A percentile compares a stretch with the other conserved stretches of the same genome.
Conservation (phyloP, 2,888 invertebrate genomes). For the Nowickia ferox region DNA sequence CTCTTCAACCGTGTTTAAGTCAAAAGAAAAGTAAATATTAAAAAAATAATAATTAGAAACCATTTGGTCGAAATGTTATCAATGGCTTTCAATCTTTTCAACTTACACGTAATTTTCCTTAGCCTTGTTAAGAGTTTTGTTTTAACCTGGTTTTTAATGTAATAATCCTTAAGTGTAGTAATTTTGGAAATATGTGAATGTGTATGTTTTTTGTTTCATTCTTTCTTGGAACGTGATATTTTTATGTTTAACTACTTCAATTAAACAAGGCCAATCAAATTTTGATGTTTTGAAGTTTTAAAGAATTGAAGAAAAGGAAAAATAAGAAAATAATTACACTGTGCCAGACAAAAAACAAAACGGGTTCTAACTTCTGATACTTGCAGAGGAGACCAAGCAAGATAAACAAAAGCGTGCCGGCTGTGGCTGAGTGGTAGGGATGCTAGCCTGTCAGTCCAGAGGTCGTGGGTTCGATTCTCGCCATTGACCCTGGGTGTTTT, state of each 20-base stretch:
- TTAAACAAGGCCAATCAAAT: conserved; percentile 34
- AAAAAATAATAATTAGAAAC: conserved; percentile 33
- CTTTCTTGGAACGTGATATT: conserved; percentile 45
- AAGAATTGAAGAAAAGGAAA: not conserved
- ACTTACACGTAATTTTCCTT: no score
- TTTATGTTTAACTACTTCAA: not conserved
- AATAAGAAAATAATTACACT: no score
- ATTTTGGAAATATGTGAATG: not conserved
- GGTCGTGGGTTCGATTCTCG: no score
- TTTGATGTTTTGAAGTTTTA: not conserved
- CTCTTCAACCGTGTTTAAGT: not conserved
- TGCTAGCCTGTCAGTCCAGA: no score
- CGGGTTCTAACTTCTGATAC: not conserved
- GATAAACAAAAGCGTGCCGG: not conserved
- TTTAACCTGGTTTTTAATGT: conserved; percentile 29
- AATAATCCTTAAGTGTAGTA: conserved; percentile 33
- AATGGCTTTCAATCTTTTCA: conserved; percentile 23
- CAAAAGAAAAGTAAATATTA: not conserved
- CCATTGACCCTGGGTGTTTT: no score
- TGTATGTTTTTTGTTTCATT: not conserved
- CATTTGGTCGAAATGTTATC: conserved; percentile 49
- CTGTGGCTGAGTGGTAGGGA: no score
- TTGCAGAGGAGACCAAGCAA: not conserved
- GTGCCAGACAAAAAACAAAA: not conserved
- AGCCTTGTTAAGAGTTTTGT: not conserved